Conservation (phyloP, 2,113 vertebrate genomes). For the Eidolon helvum region DNA sequence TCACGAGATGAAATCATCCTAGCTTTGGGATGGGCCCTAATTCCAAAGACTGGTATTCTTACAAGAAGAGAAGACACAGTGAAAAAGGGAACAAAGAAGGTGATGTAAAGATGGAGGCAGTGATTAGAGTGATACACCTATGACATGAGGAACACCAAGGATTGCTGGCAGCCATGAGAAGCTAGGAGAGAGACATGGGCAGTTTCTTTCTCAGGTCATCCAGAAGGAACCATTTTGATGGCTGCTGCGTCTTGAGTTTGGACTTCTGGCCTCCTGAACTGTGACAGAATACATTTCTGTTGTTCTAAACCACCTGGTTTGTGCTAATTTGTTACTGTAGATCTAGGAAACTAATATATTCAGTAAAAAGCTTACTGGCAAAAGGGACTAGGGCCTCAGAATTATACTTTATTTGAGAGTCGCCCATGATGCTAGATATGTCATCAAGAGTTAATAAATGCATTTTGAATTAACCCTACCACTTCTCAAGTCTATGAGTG, state of each 20-base stretch:
- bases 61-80: background rate
- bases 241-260: background rate
- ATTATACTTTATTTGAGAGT: background rate
- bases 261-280: background rate
- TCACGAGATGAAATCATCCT: background rate
- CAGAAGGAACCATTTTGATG: background rate
- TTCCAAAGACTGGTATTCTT: background rate
- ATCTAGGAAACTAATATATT: background rate
- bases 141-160: fast-evolving
- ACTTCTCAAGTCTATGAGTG: background rate
- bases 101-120: background rate
- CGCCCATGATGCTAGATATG: background rate
- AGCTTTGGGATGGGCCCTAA: background rate
- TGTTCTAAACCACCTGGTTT: background rate
- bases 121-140: background rate
- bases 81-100: background rate
- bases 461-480: background rate
- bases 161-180: background rate
- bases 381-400: background rate
- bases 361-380: background rate
- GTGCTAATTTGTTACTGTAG: background rate
- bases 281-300: background rate
- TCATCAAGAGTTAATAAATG: background rate
- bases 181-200: background rate
- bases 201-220: background rate